Base-by-base conservation (phyloP, 2,888 invertebrate genomes). In the Palloptera scutellata region DNA sequence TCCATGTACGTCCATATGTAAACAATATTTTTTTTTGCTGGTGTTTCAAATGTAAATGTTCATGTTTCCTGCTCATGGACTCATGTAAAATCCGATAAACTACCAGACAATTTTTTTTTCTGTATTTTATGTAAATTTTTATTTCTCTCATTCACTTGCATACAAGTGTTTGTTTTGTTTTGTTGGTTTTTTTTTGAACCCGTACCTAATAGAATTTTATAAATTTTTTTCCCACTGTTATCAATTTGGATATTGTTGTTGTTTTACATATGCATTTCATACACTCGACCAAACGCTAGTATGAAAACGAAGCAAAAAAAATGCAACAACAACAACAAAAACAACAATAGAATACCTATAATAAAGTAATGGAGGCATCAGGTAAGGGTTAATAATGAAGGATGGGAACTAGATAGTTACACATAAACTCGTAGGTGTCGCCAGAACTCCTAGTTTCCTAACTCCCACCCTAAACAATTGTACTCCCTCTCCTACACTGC, bases 261-360 rank as follows among this genome's bases (percentile, higher is more conserved):
- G 64, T 58, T 64, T 57, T 64, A 64, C 63, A 64, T 45, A 55
- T 64, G 63, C 63, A 64, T 55, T 57, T 55, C 30, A 30, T 4
- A 30, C 30, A 30, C n/a, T n/a, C n/a, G n/a, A n/a, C n/a, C n/a
- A 30, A 30, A 2, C 2, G 30, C 6, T 30, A 30, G 6, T 4
- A 30, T 30, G 30, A 30, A 30, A 30, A 64, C 64, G 41, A 57
- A 64, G 57, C 48, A 48, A 64, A 64, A 64, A n/a, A 64, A 55
- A 64, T 48, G 30, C 30, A 48, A 64, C 64, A 64, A 57, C 64
- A 64, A 64, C 64, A 48, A 40, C 55, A 57, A 64, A 30, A 30
- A 30, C 30, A 6, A 30, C 30, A 30, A 30, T 30, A 30, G 30
- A 30, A 30, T 30, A 6, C 30, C 2, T 30, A 6, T 30, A 30